These are phyloP conservation scores for Bufotes viridis DNA, from an alignment of 2,797 vertebrate species.

Conservation along the genomic window DNA sequence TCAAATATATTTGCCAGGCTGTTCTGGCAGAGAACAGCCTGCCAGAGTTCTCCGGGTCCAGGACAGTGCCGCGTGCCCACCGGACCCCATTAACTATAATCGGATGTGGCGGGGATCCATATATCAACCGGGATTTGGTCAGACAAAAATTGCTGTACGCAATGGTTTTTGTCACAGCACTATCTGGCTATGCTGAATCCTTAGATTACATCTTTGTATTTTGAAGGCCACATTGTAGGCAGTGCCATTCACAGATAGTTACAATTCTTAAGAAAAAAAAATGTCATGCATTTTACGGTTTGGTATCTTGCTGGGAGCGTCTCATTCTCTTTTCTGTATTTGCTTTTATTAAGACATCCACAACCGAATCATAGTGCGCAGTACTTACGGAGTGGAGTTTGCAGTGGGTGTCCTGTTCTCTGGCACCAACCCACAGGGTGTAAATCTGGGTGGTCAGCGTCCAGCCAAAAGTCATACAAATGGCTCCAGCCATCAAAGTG, in stretches of 20 bases:
- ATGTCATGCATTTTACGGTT: background rate
- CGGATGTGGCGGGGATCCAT: no score
- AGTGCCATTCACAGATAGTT: background rate
- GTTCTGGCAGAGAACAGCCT: no score
- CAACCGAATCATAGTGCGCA: background rate
- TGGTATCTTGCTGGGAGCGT: background rate
- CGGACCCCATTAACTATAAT: no score
- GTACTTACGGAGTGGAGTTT: constrained; percentile 84
- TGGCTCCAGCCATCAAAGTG: constrained; percentile 98
- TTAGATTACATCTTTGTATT: no score
- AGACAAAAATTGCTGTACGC: no score
- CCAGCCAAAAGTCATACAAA: constrained; percentile 95
- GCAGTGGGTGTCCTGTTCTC: constrained; percentile 88
- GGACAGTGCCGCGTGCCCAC: no score
- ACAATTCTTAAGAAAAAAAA: background rate
- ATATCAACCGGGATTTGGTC: no score
- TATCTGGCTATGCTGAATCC: no score
- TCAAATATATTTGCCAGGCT: no score
- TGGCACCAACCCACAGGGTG: constrained; percentile 96
- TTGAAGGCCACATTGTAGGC: background rate
- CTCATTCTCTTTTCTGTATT: background rate
- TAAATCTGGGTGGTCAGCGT: constrained; percentile 92
- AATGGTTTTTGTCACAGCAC: no score
- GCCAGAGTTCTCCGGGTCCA: no score
- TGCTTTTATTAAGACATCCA: constrained; percentile 1